Base-by-base conservation (phyloP, 2,113 vertebrate genomes). In the Oryctolagus cuniculus region DNA sequence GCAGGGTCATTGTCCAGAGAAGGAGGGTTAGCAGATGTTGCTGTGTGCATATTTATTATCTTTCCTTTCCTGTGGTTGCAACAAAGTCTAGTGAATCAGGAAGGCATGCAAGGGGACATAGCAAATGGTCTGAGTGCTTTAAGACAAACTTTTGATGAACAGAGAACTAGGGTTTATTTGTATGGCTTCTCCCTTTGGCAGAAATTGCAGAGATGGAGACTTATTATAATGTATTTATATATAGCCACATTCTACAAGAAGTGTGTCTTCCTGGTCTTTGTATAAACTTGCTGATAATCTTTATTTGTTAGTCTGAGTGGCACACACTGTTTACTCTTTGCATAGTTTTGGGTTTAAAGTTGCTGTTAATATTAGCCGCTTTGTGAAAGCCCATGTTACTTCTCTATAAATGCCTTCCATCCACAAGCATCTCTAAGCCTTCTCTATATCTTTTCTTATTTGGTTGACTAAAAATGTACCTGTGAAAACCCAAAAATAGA, bases 341-440 rank as follows among this genome's bases (percentile, higher is more conserved):
- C 77, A 38, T 80, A 34, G 90, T 87, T 93, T 95, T 93, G 11
- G 72, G 74, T 90, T 94, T 90, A 78, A 80, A 49, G 63, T 29
- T 89, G 64, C 66, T 51, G 49, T n/a, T 83, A 89, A 78, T 63
- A 49, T 90, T 83, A 90, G 78, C 67, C 69, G 67, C 49, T 81
- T 93, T 79, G 58, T 94, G 58, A 91, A 93, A 91, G 88, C 44
- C 90, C 58, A 58, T 24, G 19, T 77, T 86, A 66, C 53, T 96
- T 75, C 69, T 58, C 6, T 25, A 49, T 85, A 82, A 72, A 9
- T 91, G 61, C 36, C 10, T 67, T 25, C 44, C 74, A 66, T 80
- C 86, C 89, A 22, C 80, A 49, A 83, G 36, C 11, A 89, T 94
- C 83, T 96, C 66, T 83, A 83, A 89, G 80, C 29, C 87, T 17